Base-by-base conservation (phyloP, 2,797 vertebrate species). In the Botia kubotai region DNA sequence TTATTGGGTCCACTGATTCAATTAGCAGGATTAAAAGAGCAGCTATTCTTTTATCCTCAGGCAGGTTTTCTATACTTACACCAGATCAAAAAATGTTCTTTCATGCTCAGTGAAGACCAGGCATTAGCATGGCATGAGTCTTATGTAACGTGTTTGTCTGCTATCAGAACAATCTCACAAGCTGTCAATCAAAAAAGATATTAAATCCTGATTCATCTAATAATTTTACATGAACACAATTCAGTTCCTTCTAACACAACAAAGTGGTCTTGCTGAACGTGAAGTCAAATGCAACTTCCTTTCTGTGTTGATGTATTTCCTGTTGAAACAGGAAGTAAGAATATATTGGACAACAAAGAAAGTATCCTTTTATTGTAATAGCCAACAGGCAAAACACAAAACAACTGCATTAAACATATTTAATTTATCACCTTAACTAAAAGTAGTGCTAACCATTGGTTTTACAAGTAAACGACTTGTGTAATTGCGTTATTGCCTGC, bases 21-120 rank as follows among this genome's bases (percentile, higher is more conserved):
- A 46, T 85, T 85, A 74, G 26, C 39, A 21, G 48, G 70, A 76
- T 81, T 74, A 74, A 67, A 83, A 81, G 69, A 80, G 8, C 63
- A 70, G 72, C 21, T 63, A 19, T 71, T 58, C 60, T 60, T 60
- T 67, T 67, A 50, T 62, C 48, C 70, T 52, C 39, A 1, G 66
- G 36, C 46, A 80, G 48, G 23, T 26, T 52, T 65, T 13, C 14
- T 39, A 62, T 58, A 21, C 14, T 63, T 52, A 21, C 48, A 29
- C 23, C 58, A 70, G 48, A 70, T 58, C 48, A 58, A 26, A 43
- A 84, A 80, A 80, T 67, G 23, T 62, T 63, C 62, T 53, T 81
- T 62, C 13, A 73, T 55, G 21, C 39, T 29, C n/a, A 1, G 4
- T 71, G 58, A 63, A 23, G 23, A 29, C 12, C 36, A 43, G 16